A percentile compares a stretch with the other conserved stretches of the same genome.
Evolutionary conservation across 2,797 vertebrate species (phyloP).

Genomic region (Crocodylus rhombifer): DNA sequence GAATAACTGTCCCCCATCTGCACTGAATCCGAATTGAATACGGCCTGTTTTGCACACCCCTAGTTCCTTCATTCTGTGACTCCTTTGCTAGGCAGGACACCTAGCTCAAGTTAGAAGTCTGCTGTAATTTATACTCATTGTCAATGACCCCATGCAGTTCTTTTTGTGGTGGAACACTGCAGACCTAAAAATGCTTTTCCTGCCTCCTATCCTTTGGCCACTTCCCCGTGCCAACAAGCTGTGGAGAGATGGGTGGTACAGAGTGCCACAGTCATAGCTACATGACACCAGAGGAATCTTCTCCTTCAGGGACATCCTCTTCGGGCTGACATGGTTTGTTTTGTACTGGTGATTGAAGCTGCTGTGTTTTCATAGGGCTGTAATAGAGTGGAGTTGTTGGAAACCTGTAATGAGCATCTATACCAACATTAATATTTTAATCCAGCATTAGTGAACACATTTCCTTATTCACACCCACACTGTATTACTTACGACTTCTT

Average conservation of each 20-base stretch:
- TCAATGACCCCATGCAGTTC: background rate
- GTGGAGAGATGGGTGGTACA: background rate
- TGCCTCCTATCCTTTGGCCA: background rate
- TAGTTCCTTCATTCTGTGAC: background rate
- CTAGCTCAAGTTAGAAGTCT: background rate
- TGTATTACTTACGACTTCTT: conserved; percentile 12
- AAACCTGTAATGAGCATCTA: background rate
- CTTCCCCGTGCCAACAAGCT: background rate
- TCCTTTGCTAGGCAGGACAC: background rate
- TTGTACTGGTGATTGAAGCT: background rate
- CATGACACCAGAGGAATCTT: background rate
- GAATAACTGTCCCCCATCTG: no score
- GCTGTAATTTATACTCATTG: background rate
- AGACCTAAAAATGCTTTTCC: background rate
- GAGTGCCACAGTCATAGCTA: no score
- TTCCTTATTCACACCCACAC: background rate
- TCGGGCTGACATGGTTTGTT: background rate
- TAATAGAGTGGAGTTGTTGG: background rate
- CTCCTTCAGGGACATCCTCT: background rate
- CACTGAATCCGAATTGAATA: no score
- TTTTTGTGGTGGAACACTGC: background rate
- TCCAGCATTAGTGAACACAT: background rate
- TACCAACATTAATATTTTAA: background rate
- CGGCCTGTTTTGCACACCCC: no score
- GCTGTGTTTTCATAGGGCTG: background rate